Evolutionary conservation across 2,797 vertebrate genomes (phyloP).

Genomic region (Vespertilio murinus): DNA sequence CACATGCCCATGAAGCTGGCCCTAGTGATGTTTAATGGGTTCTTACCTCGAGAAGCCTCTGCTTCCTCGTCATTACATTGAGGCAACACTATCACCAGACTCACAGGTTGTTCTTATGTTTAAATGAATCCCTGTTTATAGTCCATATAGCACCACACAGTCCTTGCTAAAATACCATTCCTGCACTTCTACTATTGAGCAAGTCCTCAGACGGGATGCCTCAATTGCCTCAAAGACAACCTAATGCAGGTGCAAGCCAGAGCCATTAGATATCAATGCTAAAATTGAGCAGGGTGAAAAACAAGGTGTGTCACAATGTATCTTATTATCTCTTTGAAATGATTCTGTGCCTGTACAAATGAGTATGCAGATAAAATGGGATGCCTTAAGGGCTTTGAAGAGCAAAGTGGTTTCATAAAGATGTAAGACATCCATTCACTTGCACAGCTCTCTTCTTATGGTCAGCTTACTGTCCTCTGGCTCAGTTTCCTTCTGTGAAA

Average conservation of each 20-base stretch:
- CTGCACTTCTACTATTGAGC: neutral
- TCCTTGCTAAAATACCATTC: neutral
- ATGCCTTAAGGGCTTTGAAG: neutral
- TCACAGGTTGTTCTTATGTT: neutral
- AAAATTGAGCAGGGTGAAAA: neutral
- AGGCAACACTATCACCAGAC: neutral
- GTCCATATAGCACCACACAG: fast-evolving
- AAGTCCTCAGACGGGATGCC: neutral
- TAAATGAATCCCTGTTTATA: neutral
- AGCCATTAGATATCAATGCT: neutral
- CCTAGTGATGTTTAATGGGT: too few relatives aligned
- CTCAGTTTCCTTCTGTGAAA: neutral
- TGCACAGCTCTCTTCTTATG: neutral
- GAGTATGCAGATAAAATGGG: conserved; percentile 3
- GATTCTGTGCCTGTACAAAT: neutral
- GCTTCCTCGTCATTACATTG: neutral
- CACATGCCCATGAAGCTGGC: fast-evolving
- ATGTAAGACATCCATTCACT: neutral
- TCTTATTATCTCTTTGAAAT: conserved; percentile 32
- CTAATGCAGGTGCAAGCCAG: neutral
- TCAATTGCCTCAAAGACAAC: neutral
- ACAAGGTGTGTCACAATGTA: neutral
- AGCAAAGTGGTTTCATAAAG: neutral
- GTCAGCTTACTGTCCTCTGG: neutral
- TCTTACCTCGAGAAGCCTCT: neutral